Conservation (phyloP, 23 tunicate genomes). For the Aplidium turbinatum region DNA sequence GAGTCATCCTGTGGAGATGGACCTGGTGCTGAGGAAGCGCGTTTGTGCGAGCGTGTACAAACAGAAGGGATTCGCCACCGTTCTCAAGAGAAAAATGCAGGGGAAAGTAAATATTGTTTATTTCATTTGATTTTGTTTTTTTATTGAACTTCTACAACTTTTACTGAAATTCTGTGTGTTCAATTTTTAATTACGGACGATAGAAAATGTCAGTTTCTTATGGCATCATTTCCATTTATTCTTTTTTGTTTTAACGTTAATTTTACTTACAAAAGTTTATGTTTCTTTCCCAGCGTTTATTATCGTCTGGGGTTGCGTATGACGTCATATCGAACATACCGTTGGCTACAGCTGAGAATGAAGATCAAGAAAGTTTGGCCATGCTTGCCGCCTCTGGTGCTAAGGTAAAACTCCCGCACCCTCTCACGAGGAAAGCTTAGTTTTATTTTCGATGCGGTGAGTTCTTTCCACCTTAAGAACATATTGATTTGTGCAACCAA, state of each 20-base stretch:
- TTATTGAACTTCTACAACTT: no score
- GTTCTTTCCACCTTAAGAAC: no score
- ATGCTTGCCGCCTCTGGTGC: slow-evolving; percentile 75
- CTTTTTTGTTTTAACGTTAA: slow-evolving; percentile 33
- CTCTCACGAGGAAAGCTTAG: no score
- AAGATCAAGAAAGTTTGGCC: slow-evolving; percentile 79
- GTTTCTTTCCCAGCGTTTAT: slow-evolving; percentile 3
- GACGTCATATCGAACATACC: slow-evolving; percentile 53
- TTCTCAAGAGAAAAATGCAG: slow-evolving; percentile 51
- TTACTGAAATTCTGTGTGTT: no score
- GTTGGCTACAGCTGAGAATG: slow-evolving; percentile 47
- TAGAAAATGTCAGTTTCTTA: slow-evolving; percentile 59
- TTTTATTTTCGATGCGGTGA: no score
- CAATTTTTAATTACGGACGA: no score
- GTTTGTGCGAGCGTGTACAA: slow-evolving; percentile 66
- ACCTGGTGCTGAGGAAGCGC: slow-evolving; percentile 75
- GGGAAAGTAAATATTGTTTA: slow-evolving; percentile 36
- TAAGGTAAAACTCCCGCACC: background rate
- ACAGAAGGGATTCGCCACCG: slow-evolving; percentile 59
- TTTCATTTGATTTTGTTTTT: no score
- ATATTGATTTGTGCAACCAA: no score
- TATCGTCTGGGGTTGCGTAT: slow-evolving; percentile 51
- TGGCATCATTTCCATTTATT: slow-evolving; percentile 36
- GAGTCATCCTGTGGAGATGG: slow-evolving; percentile 78
- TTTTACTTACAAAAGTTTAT: no score